A percentile compares a stretch with the other conserved stretches of the same genome.
Conservation (phyloP, 2,888 invertebrate species). For the Strigamia crassipes region DNA sequence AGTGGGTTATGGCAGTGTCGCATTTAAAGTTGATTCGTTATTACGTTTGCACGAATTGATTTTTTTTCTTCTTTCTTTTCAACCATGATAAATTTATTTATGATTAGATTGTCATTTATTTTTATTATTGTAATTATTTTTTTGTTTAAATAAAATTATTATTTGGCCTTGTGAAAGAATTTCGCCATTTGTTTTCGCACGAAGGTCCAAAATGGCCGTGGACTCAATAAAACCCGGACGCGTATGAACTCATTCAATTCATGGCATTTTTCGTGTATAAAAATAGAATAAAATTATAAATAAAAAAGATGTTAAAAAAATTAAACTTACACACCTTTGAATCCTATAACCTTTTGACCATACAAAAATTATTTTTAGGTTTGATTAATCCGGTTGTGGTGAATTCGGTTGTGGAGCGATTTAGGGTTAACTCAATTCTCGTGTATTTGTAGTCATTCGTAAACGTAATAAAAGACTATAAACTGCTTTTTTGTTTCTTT, state of each 20-base stretch:
- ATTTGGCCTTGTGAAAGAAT: background rate
- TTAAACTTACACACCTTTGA: background rate
- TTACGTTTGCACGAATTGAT: background rate
- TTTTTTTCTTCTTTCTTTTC: no score
- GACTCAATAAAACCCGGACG: conserved; percentile 22
- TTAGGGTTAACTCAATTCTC: background rate
- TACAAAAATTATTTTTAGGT: background rate
- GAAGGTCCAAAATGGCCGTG: conserved; percentile 11
- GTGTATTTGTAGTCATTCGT: no score
- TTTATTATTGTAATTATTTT: background rate
- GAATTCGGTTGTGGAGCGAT: background rate
- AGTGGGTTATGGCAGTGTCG: background rate
- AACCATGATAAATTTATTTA: background rate
- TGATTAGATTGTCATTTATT: background rate
- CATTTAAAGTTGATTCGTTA: background rate
- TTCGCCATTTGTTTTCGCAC: conserved; percentile 7
- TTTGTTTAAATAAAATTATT: background rate
- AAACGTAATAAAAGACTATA: no score
- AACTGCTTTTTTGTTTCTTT: no score
- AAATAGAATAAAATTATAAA: background rate
- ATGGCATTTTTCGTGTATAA: background rate
- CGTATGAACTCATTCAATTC: conserved; percentile 17
- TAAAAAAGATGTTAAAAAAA: background rate
- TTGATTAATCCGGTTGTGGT: background rate
- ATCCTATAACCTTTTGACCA: background rate